Percentiles rank a stretch among this genome's conserved stretches.
phyloP scores from a whole-genome alignment of 2,113 vertebrate genomes.

The Scopus umbretta region DNA sequence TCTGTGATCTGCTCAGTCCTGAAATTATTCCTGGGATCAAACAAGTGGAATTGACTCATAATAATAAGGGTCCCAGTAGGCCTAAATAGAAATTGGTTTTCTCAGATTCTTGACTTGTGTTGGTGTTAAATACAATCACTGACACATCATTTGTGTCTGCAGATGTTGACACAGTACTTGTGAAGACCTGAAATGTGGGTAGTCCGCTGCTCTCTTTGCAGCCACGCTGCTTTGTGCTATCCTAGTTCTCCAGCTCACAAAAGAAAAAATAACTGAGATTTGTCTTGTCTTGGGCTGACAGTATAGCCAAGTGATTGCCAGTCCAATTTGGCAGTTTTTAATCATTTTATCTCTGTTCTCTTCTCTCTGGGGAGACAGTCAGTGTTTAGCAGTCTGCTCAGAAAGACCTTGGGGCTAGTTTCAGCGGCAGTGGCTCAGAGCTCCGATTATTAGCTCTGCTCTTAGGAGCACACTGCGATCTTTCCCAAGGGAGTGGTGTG shows the following conservation, averaged over 20 bases:
- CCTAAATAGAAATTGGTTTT: constrained; percentile 20
- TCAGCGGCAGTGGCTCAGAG: constrained; percentile 90
- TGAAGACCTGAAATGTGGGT: not conserved
- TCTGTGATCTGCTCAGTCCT: not conserved
- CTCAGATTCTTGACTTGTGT: not conserved
- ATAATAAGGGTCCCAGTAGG: not conserved
- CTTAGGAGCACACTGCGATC: constrained; percentile 89
- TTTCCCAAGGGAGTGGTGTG: constrained; percentile 90
- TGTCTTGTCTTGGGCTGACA: constrained; percentile 80
- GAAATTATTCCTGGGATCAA: constrained; percentile 32
- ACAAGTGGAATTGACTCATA: constrained; percentile 42
- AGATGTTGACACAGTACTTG: not conserved
- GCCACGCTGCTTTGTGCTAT: not conserved
- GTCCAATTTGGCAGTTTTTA: constrained; percentile 91
- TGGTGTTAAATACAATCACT: not conserved
- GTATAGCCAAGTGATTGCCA: constrained; percentile 81
- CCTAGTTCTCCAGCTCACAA: constrained; percentile 63
- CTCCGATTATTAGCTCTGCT: constrained; percentile 99
- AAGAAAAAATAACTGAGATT: constrained; percentile 76
- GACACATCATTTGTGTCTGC: not conserved
- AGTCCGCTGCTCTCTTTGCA: not conserved
- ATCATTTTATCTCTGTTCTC: constrained; percentile 94
- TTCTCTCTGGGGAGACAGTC: constrained; percentile 87
- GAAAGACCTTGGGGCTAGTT: constrained; percentile 93
- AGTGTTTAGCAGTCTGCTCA: constrained; percentile 96